Evolutionary conservation across 2,797 vertebrate species (phyloP), one percentile per base, ranked within the genome.

Genomic region (Furcifer pardalis): DNA sequence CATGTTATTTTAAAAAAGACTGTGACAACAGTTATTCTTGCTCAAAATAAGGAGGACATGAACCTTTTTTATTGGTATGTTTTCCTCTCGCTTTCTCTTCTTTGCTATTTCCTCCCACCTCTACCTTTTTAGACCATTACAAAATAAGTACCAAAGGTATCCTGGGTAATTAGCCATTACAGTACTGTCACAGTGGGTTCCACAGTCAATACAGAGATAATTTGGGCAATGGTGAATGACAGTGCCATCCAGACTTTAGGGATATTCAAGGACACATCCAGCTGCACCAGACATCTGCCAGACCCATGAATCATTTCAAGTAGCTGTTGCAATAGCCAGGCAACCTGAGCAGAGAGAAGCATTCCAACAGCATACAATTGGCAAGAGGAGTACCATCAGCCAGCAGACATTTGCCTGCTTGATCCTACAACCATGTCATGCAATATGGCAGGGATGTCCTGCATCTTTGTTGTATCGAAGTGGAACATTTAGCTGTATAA

Each of bases 181-280:
- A 95, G 97, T 91, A 97, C 98, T 98, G 98, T 98, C 98, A 98
- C 97, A 97, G 97, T 98, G 97, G 98, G 97, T 98, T 98, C 97
- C 97, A 95, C 97, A 98, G 98, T 99, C 98, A 98, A 99, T 99
- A 99, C 97, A 99, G 97, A 98, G 98, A 99, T 99, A 98, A 99
- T 99, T 99, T 99, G 98, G 98, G 98, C 98, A 99, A 98, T 99
- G 98, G 98, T 98, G 98, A 99, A 99, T 99, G 98, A 98, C 99
- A 99, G 97, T 96, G 92, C 97, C 98, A 98, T 98, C 98, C 98
- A 97, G 98, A 97, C 97, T 98, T 98, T 98, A 97, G 97, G 98
- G 97, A 98, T 99, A 98, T 99, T 99, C 98, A 99, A 99, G 98
- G 98, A 99, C 98, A 98, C 97, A 99, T 99, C 97, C 98, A 99